phyloP scores from a whole-genome alignment of 2,888 invertebrate species.

The Pandemis cinnamomeana region DNA sequence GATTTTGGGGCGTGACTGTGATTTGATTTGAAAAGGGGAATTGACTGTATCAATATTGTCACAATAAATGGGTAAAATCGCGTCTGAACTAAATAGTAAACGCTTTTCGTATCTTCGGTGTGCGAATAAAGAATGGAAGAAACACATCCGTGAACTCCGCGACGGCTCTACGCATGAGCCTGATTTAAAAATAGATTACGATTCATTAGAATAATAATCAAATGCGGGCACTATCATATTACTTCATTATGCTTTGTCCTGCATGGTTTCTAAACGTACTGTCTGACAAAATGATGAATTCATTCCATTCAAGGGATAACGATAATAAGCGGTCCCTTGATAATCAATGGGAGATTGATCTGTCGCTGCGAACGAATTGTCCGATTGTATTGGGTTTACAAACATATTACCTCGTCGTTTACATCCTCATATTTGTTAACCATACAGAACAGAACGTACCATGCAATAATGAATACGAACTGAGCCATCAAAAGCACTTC shows the following conservation, averaged over 20 bases:
- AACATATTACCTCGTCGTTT: not conserved
- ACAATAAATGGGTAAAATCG: not conserved
- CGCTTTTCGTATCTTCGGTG: not conserved
- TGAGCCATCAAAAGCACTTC: not conserved
- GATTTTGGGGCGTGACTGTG: not conserved
- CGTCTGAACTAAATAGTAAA: not conserved
- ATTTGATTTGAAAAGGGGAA: conserved; percentile 19
- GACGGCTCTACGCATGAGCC: not conserved
- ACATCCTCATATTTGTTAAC: not conserved
- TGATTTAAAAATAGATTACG: conserved; percentile 1
- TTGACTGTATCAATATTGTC: not conserved
- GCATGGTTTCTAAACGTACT: conserved; percentile 21
- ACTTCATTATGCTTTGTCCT: conserved; percentile 15
- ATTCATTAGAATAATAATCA: conserved; percentile 25
- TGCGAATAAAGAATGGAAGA: not conserved
- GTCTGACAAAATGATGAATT: conserved; percentile 32
- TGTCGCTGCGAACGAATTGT: conserved; percentile 14
- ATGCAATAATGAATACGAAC: not conserved
- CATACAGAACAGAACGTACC: not conserved
- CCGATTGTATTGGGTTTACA: not conserved
- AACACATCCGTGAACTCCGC: not conserved
- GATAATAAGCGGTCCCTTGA: conserved; percentile 25
- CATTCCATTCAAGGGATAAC: conserved; percentile 11
- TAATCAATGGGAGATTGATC: conserved; percentile 30
- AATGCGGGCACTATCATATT: conserved; percentile 36